Conservation (phyloP, 23 tunicate species). For the Oikopleura vanhoeffeni region DNA sequence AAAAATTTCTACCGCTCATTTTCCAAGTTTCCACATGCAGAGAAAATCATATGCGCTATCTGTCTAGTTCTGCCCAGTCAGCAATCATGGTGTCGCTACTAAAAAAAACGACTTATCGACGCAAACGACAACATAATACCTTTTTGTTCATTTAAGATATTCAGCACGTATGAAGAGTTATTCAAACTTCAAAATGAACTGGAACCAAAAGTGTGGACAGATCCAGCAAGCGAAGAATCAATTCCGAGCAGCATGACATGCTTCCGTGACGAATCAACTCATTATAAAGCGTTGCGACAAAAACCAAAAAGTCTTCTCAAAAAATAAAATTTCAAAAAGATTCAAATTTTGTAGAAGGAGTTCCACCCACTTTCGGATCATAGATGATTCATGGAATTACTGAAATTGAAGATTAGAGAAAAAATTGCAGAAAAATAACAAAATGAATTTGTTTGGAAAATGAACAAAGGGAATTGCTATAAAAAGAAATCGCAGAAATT, state of each 20-base stretch:
- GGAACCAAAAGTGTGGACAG: background rate
- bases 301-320: background rate
- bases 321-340: background rate
- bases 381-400: background rate
- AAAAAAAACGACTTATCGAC: too few species aligned
- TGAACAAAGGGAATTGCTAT: background rate
- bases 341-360: background rate
- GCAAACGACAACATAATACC: too few species aligned
- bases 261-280: background rate
- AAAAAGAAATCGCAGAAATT: background rate
- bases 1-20: too few species aligned
- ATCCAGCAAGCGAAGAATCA: background rate
- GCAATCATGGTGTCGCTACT: too few species aligned
- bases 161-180: background rate
- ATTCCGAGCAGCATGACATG: slow-evolving; percentile 5
- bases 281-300: background rate
- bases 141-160: background rate
- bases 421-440: background rate
- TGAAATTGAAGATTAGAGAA: background rate
- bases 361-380: background rate
- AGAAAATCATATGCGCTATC: too few species aligned
- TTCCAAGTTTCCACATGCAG: too few species aligned
- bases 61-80: too few species aligned
- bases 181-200: background rate
- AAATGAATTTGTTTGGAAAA: background rate